A percentile compares a stretch with the other conserved stretches of the same genome.
Evolutionary conservation across 2,888 invertebrate species (phyloP).

Genomic region (Lycaena phlaeas): DNA sequence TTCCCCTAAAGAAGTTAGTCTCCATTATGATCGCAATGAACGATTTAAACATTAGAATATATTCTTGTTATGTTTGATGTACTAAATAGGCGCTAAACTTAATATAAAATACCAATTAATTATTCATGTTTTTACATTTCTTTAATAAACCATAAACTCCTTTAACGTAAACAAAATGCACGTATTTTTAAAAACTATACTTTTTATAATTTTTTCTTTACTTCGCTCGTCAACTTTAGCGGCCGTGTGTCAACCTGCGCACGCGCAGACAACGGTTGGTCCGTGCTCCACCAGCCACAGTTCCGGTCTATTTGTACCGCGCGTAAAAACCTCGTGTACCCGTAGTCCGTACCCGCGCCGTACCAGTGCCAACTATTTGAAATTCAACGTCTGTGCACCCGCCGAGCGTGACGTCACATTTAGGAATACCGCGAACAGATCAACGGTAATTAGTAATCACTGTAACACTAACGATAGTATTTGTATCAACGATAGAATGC

Average conservation of each 20-base stretch:
- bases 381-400: constrained; percentile 25
- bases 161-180: too few relatives aligned
- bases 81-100: too few relatives aligned
- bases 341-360: not conserved
- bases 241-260: not conserved
- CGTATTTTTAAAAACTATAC: too few relatives aligned
- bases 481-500: constrained; percentile 16
- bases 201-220: too few relatives aligned
- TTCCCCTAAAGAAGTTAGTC: too few relatives aligned
- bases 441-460: constrained; percentile 22
- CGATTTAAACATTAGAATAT: too few relatives aligned
- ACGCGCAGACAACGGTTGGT: not conserved
- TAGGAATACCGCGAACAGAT: constrained; percentile 10
- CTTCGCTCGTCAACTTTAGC: not conserved
- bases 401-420: constrained; percentile 23
- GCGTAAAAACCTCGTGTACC: constrained; percentile 22
- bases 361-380: constrained; percentile 15
- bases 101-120: too few relatives aligned
- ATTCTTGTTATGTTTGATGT: too few relatives aligned
- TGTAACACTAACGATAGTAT: constrained; percentile 23
- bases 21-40: too few relatives aligned
- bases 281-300: constrained; percentile 22
- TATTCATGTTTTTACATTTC: too few relatives aligned
- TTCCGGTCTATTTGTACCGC: constrained; percentile 30
- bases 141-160: too few relatives aligned